Base-by-base conservation (phyloP, 2,888 invertebrate species). In the Bruchidius siliquastri region DNA sequence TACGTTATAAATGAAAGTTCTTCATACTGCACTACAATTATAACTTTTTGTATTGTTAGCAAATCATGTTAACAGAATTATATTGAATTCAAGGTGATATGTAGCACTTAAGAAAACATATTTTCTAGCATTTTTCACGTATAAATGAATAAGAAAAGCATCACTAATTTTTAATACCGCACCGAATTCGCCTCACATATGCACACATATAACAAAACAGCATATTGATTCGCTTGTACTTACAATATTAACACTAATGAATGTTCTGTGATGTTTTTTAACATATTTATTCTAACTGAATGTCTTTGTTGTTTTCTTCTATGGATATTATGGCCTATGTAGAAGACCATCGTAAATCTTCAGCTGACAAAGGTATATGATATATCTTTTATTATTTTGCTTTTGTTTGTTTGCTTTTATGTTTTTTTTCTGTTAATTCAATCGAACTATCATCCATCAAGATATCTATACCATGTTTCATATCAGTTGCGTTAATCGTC, bases 311-410 rank as follows among this genome's bases (percentile, higher is more conserved):
- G 79, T 76, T 82, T 81, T 80, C 80, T 80, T 79, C 76, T 77
- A 73, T 77, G 78, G 78, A 78, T 73, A 71, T 76, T 79, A 79
- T 80, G 80, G 79, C 78, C 79, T 80, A 76, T 79, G 80, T 83
- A 85, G 85, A 85, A 81, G 85, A 84, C 77, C 82, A 80, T 78
- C 73, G 76, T 71, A 72, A 68, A 73, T 76, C 77, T 71, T 81
- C 83, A 80, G 80, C 77, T 75, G 74, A 79, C 74, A 79, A 80
- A 85, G 85, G 85, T 85, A 84, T 81, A 82, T 81, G 78, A 77
- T 68, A 80, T 21, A 70, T 70, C 68, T 21, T 21, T 13, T 68
- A 68, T 68, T 21, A 68, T 21, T 68, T 68, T 68, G 22, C 22
- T 68, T 68, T 68, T 68, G 2, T 18, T 20, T 68, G 21, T 21